phyloP scores from a whole-genome alignment of 2,797 vertebrate species.

The Enteromius thamalakanensis region DNA sequence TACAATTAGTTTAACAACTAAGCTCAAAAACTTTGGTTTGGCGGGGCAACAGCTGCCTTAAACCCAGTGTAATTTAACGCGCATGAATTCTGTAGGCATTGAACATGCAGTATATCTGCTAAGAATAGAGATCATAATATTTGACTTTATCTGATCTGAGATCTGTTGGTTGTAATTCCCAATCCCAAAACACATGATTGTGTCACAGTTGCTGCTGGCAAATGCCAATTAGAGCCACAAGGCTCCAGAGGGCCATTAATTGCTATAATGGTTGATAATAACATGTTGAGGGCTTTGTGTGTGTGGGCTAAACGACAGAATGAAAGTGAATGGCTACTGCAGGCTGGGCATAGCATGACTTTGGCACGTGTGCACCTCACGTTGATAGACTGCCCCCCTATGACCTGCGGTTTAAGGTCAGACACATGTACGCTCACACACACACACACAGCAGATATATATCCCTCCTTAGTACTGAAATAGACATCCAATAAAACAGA shows the following conservation, averaged over 20 bases:
- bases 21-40: neutral
- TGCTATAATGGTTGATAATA: constrained; percentile 16
- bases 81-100: neutral
- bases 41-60: neutral
- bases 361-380: constrained; percentile 5
- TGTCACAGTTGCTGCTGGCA: neutral
- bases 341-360: constrained; percentile 11
- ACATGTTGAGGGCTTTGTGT: neutral
- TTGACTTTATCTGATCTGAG: neutral
- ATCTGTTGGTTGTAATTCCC: neutral
- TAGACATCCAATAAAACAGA: constrained; percentile 24
- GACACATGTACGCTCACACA: neutral
- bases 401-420: constrained; percentile 9
- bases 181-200: neutral
- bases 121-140: neutral
- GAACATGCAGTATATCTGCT: neutral
- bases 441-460: neutral
- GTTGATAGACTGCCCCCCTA: neutral
- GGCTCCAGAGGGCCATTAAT: constrained; percentile 9
- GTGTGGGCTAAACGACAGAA: neutral
- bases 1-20: neutral
- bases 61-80: neutral
- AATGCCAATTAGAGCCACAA: constrained; percentile 7
- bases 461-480: neutral
- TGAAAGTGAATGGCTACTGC: constrained; percentile 2